Base-by-base conservation (phyloP, 2,797 vertebrate species). In the Myotis pilosus region DNA sequence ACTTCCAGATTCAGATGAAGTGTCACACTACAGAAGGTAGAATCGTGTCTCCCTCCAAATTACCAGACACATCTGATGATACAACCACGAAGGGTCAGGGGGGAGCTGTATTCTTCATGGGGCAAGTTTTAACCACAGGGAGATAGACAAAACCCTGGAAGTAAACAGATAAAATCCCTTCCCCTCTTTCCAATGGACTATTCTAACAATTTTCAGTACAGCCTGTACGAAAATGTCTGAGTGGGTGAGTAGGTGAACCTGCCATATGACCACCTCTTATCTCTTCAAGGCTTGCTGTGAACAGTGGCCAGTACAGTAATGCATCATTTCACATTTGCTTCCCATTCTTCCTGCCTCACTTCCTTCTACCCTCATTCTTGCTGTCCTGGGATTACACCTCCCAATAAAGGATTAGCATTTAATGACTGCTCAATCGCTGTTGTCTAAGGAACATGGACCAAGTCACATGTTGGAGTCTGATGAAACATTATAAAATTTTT, bases 1-100 rank as follows among this genome's bases (percentile, higher is more conserved):
- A 89, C 85, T 79, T 85, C 20, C n/a, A 85, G 64, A 64, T 84
- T 89, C 72, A 80, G 33, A 85, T 51, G 23, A 74, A 85, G 49
- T 36, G 10, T 57, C 60, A 88, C 19, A 28, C 33, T 69, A 57
- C 19, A 62, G 68, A 74, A 41, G 28, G 66, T 22, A 87, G 51
- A 30, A 75, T 41, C 69, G 30, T 87, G 41, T 75, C 80, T 84
- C 22, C 16, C 19, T 19, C 12, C 15, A 72, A 92, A 55, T 6
- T 92, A 49, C 38, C 57, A 80, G 55, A 79, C 25, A 92, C 22
- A 68, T 85, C 22, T 85, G 80, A 68, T 80, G 57, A 80, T 57
- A 28, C n/a, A 89, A 80, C 66, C 38, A 51, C 10, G n/a, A 89
- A 88, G 28, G 41, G 28, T 16, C 25, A 28, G 23, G 51, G 36